These are phyloP conservation scores for Drosophila acutilabella DNA, from an alignment of 2,888 invertebrate genomes.

Conservation along the genomic window DNA sequence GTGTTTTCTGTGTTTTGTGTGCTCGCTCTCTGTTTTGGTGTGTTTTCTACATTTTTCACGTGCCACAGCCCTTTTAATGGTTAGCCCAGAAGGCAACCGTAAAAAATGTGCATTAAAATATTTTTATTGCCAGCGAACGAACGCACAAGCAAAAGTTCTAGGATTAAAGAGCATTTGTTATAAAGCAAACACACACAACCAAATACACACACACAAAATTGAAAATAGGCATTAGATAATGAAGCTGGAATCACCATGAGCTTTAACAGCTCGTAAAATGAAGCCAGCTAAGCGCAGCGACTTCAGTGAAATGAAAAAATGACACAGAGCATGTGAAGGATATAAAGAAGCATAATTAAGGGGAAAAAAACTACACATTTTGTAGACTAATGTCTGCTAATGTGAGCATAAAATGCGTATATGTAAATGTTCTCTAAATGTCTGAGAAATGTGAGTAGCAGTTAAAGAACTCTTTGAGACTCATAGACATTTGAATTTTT, in stretches of 20 bases:
- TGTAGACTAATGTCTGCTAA: constrained; percentile 35
- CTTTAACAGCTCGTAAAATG: constrained; percentile 66
- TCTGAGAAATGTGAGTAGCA: background rate
- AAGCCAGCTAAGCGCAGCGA: constrained; percentile 2
- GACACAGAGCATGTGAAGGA: background rate
- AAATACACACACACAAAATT: constrained; percentile 41
- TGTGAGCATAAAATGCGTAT: constrained; percentile 12
- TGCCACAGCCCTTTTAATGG: constrained; percentile 71
- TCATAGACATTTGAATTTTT: no score
- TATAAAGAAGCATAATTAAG: constrained; percentile 18
- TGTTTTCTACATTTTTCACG: constrained; percentile 47
- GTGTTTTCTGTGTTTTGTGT: constrained; percentile 4
- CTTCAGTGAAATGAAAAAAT: background rate
- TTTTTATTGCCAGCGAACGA: constrained; percentile 68
- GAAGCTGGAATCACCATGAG: constrained; percentile 42
- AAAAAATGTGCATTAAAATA: constrained; percentile 75
- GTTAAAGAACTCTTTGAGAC: no score
- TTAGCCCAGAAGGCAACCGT: constrained; percentile 48
- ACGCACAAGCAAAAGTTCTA: constrained; percentile 33
- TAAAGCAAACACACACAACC: constrained; percentile 1
- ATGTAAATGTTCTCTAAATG: background rate
- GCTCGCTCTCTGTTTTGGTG: constrained; percentile 11
- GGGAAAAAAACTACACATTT: constrained; percentile 6
- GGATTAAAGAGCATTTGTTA: constrained; percentile 51
- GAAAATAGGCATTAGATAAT: constrained; percentile 74